Percentiles rank a stretch among this genome's conserved stretches.
Conservation (phyloP, 2,888 invertebrate genomes). For the Hydrotaea cyrtoneurina region DNA sequence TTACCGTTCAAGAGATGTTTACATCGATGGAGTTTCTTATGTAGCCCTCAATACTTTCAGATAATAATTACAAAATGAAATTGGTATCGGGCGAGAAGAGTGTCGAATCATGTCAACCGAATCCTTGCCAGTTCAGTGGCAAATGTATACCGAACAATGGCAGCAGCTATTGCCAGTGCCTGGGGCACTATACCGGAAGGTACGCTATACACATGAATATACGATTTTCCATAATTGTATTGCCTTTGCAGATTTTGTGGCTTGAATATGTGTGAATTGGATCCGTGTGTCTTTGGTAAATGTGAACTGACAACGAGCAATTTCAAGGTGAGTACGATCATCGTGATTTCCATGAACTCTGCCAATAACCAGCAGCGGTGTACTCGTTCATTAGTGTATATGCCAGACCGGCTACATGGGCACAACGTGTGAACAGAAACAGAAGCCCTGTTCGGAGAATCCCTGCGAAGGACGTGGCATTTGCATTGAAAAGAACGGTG, state of each 20-base stretch:
- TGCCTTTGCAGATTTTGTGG: constrained; percentile 85
- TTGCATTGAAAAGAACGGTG: constrained; percentile 86
- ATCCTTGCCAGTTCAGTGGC: constrained; percentile 88
- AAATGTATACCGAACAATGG: constrained; percentile 83
- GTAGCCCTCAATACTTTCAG: constrained; percentile 76
- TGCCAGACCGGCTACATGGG: constrained; percentile 88
- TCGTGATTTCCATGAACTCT: background rate
- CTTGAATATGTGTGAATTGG: constrained; percentile 87
- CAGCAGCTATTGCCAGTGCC: constrained; percentile 86
- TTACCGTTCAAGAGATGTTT: background rate
- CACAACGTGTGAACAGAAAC: constrained; percentile 85
- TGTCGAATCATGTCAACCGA: constrained; percentile 87
- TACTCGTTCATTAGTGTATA: constrained; percentile 81
- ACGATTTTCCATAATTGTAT: background rate
- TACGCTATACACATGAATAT: constrained; percentile 46
- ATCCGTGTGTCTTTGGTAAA: constrained; percentile 82
- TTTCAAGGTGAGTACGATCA: constrained; percentile 74
- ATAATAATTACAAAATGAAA: constrained; percentile 85
- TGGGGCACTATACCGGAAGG: constrained; percentile 87
- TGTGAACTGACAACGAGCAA: constrained; percentile 81
- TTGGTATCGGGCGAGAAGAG: constrained; percentile 84
- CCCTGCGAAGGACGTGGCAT: constrained; percentile 89
- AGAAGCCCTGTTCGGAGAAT: constrained; percentile 86
- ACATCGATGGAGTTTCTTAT: background rate
- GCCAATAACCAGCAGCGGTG: background rate